phyloP scores from a whole-genome alignment of 2,888 invertebrate genomes.

The Agonum fuliginosum region DNA sequence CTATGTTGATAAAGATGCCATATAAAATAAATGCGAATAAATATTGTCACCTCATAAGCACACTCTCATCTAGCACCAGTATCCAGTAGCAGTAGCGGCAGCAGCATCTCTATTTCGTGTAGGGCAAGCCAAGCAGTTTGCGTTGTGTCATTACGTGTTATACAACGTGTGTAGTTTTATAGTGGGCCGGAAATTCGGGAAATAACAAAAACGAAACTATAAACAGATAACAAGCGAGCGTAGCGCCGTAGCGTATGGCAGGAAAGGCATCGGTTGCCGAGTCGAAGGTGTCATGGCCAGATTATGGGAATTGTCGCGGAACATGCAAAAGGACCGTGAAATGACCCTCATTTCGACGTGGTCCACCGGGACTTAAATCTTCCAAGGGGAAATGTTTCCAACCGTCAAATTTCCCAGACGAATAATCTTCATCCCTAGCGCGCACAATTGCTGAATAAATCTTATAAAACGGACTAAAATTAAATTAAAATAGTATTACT shows the following conservation, averaged over 20 bases:
- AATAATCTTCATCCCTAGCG: slow-evolving; percentile 1
- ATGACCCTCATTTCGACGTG: slow-evolving; percentile 48
- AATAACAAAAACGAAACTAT: slow-evolving; percentile 40
- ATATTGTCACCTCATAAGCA: too few relatives aligned
- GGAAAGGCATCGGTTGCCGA: not conserved
- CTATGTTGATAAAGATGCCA: too few relatives aligned
- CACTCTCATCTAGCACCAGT: too few relatives aligned
- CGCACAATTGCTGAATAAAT: too few relatives aligned
- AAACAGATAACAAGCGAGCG: slow-evolving; percentile 40
- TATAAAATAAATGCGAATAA: too few relatives aligned
- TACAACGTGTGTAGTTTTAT: slow-evolving; percentile 14
- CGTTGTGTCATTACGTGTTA: not conserved
- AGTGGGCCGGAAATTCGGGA: slow-evolving; percentile 18
- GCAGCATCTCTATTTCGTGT: too few relatives aligned
- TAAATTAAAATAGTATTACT: too few relatives aligned
- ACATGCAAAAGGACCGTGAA: slow-evolving; percentile 51
- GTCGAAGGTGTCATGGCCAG: slow-evolving; percentile 28
- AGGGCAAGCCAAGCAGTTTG: too few relatives aligned
- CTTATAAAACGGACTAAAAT: too few relatives aligned
- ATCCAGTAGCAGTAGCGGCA: too few relatives aligned
- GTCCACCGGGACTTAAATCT: slow-evolving; percentile 19
- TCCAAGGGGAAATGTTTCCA: not conserved
- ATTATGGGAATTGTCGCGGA: slow-evolving; percentile 40
- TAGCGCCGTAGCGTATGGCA: slow-evolving; percentile 1
- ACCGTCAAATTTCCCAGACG: not conserved